phyloP scores from a whole-genome alignment of 92 coral and sea anemone species.

The Paramuricea clavata region DNA sequence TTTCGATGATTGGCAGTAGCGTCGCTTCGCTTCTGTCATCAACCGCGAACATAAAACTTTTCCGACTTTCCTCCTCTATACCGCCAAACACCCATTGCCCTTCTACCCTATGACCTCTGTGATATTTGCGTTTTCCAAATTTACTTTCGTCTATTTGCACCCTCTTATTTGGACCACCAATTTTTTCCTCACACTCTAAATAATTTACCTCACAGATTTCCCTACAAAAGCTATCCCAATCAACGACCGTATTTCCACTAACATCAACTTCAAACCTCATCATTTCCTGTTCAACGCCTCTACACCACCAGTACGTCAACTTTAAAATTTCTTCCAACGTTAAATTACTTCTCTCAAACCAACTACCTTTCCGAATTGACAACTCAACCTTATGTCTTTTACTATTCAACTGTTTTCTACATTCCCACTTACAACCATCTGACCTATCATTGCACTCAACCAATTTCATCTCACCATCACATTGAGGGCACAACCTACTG shows the following conservation, averaged over 20 bases:
- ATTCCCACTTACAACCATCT: constrained; percentile 39
- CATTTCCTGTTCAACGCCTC: constrained; percentile 27
- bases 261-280: constrained; percentile 29
- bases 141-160: constrained; percentile 27
- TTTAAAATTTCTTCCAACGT: constrained; percentile 47
- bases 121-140: constrained; percentile 63
- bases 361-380: constrained; percentile 37
- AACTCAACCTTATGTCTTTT: constrained; percentile 46
- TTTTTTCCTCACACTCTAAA: constrained; percentile 11
- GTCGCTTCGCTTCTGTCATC: constrained; percentile 58
- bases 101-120: constrained; percentile 60
- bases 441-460: constrained; percentile 32
- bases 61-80: constrained; percentile 53
- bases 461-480: constrained; percentile 27
- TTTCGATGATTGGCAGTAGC: constrained; percentile 60
- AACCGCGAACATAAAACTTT: not conserved
- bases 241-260: not conserved
- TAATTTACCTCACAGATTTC: constrained; percentile 20
- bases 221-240: not conserved
- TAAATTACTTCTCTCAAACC: constrained; percentile 22
- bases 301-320: constrained; percentile 18
- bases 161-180: not conserved
- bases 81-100: constrained; percentile 79
- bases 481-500: constrained; percentile 31
- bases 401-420: not conserved